Evolutionary conservation across 2,113 vertebrate species (phyloP), one percentile per base, ranked within the genome.

Genomic region (Pogona vitticeps): DNA sequence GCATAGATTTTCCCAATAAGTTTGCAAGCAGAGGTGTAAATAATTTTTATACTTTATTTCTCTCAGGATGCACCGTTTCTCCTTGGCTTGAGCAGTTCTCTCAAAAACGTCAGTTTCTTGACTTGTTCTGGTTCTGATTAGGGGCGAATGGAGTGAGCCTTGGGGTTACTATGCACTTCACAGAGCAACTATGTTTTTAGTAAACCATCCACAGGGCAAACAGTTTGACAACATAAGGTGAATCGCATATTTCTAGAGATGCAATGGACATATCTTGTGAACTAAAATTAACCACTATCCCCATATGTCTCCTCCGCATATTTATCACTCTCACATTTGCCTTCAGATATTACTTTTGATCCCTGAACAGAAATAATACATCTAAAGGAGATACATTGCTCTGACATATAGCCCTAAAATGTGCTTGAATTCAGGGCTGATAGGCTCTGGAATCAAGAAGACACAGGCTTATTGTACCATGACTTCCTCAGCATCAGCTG

Each of bases 161-260:
- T 42, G 38, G 38, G 63, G 26, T 26, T 46, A 68, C 61, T 81
- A 42, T 61, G 67, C 63, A 81, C 38, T 67, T 42, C 40, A 67
- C 17, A 17, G 17, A 65, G 23, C 38, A 58, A 79, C 56, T 36
- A 59, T 36, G 56, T 36, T 59, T 59, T 78, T 18, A 23, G 76
- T 18, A 78, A n/a, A 20, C 21, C 76, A 59, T 58, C 73, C 40
- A 76, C 26, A 18, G 56, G 56, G n/a, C 52, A 52, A 78, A 33
- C 76, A 59, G 42, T 42, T 61, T 38, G 58, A 76, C 75, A 76
- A 76, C 42, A 28, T 28, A 76, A 61, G 59, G 26, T 59, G 38
- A 80, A 80, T 67, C 61, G 18, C 38, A 80, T n/a, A 80, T 65
- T 80, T 80, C 79, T 80, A 17, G 40, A 80, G 13, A 67, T 36